Conservation (phyloP, 2,888 invertebrate genomes). For the Fragum fragum region DNA sequence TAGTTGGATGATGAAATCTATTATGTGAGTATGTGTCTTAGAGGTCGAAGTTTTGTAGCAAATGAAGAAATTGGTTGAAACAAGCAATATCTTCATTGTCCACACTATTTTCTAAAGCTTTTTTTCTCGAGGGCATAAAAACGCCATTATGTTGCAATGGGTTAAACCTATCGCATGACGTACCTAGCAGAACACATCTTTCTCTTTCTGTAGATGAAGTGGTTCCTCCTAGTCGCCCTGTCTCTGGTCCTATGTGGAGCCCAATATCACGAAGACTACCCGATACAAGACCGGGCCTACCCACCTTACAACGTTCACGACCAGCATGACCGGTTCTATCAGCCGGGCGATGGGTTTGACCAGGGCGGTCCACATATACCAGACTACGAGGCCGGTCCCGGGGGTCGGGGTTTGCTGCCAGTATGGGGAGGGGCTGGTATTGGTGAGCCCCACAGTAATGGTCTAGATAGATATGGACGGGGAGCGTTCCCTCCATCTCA, state of each 20-base stretch:
- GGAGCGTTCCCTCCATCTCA: neutral
- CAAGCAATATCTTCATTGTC: too few species aligned
- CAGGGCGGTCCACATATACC: neutral
- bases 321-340: neutral
- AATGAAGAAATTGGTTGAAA: too few species aligned
- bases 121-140: too few species aligned
- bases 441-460: slow-evolving; percentile 1
- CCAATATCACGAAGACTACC: neutral
- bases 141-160: too few species aligned
- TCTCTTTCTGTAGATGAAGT: slow-evolving; percentile 8
- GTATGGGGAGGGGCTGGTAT: slow-evolving; percentile 52
- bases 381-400: slow-evolving; percentile 19
- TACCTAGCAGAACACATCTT: too few species aligned
- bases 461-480: neutral
- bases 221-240: neutral
- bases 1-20: too few species aligned
- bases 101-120: too few species aligned
- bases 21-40: too few species aligned
- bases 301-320: neutral
- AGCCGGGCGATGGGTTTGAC: neutral
- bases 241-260: neutral
- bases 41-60: too few species aligned
- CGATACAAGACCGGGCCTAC: neutral
- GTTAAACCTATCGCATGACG: too few species aligned
- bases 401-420: slow-evolving; percentile 14